Conservation (phyloP, 2,797 vertebrate species). For the Eulemur mongoz region DNA sequence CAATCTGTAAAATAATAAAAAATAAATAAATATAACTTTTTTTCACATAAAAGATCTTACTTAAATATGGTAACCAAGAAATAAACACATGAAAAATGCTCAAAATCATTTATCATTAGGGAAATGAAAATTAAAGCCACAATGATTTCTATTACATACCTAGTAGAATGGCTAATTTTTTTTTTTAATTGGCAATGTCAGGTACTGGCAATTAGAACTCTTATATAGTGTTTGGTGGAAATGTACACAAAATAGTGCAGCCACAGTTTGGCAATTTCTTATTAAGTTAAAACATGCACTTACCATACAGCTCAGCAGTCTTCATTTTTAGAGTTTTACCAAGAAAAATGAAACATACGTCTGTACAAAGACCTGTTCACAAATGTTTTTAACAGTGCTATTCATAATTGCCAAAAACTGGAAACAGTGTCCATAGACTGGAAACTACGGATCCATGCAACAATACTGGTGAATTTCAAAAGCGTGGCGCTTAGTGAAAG, state of each 20-base stretch:
- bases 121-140: conserved; percentile 23
- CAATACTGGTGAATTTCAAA: background rate
- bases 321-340: background rate
- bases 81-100: background rate
- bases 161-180: background rate
- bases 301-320: background rate
- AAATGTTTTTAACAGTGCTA: background rate
- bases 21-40: background rate
- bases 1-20: background rate
- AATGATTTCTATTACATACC: background rate
- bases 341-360: background rate
- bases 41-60: background rate
- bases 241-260: background rate
- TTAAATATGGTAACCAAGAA: background rate
- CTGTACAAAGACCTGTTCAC: background rate
- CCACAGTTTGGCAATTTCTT: background rate
- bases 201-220: background rate
- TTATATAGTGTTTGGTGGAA: background rate
- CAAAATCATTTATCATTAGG: background rate
- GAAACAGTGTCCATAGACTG: background rate
- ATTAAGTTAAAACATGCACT: background rate
- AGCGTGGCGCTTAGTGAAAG: background rate
- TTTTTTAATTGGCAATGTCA: background rate
- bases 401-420: background rate
- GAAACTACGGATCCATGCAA: fast-evolving